Evolutionary conservation across 2,113 vertebrate species (phyloP), one percentile per base, ranked within the genome.

Genomic region (Dinomys branickii): DNA sequence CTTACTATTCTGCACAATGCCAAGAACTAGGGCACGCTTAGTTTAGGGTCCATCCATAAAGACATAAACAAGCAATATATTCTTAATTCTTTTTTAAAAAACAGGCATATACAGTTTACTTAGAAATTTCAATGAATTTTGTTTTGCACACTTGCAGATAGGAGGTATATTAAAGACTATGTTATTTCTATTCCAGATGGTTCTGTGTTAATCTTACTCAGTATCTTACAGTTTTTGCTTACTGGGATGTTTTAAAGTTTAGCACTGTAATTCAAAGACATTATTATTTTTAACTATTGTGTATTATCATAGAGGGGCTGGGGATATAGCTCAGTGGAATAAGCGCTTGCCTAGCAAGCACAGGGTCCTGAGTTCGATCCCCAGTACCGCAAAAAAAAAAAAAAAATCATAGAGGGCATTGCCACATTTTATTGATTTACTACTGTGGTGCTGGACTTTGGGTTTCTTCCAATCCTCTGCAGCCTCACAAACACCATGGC

Each of bases 21-120:
- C 67, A 85, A 85, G 65, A 95, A 63, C 65, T 63, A 24, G 10
- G 3, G 26, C 14, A 44, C 35, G 38, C 24, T 44, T 24, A 1
- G 28, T 83, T 65, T 77, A 75, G 90, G 77, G 71, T 44, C 20
- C 71, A 94, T 26, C 63, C 28, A 41, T 22, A 61, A 58, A 90
- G 35, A 17, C 13, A 54, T 1, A 47, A 16, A 44, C 17, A 47
- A n/a, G n/a, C 10, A 58, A 38, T 13, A 58, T 52, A 59, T 44
- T 91, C 38, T 83, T 82, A 58, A 69, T n/a, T 30, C 20, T 91
- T 88, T 87, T 54, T 75, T 63, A 14, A 91, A 92, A 73, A 85
- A 50, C 47, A 90, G 20, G 22, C 4, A 73, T 35, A 92, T 58
- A 73, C 1, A 41, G 63, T 77, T 94, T 52, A 71, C 61, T 88